Conservation (phyloP, 2,888 invertebrate genomes). For the Harpalus rubripes region DNA sequence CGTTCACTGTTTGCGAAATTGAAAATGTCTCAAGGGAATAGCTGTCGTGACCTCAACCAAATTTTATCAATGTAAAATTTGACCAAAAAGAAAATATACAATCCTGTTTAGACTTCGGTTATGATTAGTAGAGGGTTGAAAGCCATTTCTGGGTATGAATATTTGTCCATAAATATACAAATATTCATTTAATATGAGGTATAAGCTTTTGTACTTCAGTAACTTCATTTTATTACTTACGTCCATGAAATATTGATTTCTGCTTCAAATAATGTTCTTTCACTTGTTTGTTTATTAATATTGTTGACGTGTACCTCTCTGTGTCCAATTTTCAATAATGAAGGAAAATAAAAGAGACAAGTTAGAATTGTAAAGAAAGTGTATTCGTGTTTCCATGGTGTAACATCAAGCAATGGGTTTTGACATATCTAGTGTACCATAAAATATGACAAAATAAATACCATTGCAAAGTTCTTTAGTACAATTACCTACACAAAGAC, state of each 20-base stretch:
- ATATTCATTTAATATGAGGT: neutral
- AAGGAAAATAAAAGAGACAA: constrained; percentile 22
- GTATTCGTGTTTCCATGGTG: constrained; percentile 13
- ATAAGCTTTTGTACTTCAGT: neutral
- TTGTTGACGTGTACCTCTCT: too few species aligned
- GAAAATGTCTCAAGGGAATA: constrained; percentile 60
- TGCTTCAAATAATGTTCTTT: too few species aligned
- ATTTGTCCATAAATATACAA: constrained; percentile 28
- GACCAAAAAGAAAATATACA: constrained; percentile 60
- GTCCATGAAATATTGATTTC: too few species aligned
- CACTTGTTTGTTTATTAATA: too few species aligned
- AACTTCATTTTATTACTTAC: too few species aligned
- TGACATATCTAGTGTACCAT: constrained; percentile 67
- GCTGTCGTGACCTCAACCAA: constrained; percentile 64
- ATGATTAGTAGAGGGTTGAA: constrained; percentile 51
- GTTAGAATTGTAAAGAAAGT: constrained; percentile 52
- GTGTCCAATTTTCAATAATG: constrained; percentile 25
- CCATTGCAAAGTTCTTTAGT: constrained; percentile 66
- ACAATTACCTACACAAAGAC: constrained; percentile 66
- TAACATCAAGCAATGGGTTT: constrained; percentile 58
- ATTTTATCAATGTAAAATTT: constrained; percentile 62
- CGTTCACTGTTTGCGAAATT: constrained; percentile 48
- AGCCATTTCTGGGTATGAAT: constrained; percentile 40
- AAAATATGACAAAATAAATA: constrained; percentile 68
- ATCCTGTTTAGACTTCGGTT: constrained; percentile 32